Conservation (phyloP, 2,888 invertebrate genomes). For the Brachynemurus nebulosus region DNA sequence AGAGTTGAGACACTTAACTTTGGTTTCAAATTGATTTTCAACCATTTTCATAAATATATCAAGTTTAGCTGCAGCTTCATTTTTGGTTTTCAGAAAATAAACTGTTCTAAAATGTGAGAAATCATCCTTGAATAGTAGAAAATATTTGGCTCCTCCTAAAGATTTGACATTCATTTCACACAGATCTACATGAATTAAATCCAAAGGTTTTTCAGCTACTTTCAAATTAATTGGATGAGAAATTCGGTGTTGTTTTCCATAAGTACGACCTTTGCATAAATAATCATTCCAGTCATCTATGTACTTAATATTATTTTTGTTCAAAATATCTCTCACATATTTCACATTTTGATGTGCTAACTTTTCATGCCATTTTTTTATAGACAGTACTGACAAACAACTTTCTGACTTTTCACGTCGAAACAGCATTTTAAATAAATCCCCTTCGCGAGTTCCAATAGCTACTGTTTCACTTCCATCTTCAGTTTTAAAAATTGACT, state of each 20-base stretch:
- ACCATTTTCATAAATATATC: conserved; percentile 19
- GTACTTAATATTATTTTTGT: conserved; percentile 5
- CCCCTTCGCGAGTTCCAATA: conserved; percentile 16
- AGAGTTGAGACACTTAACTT: conserved; percentile 17
- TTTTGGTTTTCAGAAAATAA: conserved; percentile 22
- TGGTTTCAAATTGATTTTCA: conserved; percentile 22
- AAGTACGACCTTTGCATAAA: conserved; percentile 7
- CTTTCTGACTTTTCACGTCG: conserved; percentile 11
- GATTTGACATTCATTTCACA: conserved; percentile 19
- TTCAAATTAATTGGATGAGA: conserved; percentile 17
- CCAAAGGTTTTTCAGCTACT: conserved; percentile 14
- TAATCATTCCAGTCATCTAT: conserved; percentile 7
- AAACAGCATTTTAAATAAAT: conserved; percentile 19
- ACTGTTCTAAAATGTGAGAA: conserved; percentile 20
- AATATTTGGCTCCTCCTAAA: conserved; percentile 22
- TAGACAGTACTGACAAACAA: conserved; percentile 13
- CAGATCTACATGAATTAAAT: conserved; percentile 20
- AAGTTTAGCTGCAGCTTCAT: conserved; percentile 18
- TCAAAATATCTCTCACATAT: conserved; percentile 17
- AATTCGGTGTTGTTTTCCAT: conserved; percentile 10
- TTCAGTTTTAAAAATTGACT: conserved; percentile 15
- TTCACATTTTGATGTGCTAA: conserved; percentile 21
- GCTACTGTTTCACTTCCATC: conserved; percentile 13
- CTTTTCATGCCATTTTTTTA: conserved; percentile 21
- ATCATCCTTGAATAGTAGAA: no score